Conservation (phyloP, 2,888 invertebrate species). For the Oxystoma pomonae region DNA sequence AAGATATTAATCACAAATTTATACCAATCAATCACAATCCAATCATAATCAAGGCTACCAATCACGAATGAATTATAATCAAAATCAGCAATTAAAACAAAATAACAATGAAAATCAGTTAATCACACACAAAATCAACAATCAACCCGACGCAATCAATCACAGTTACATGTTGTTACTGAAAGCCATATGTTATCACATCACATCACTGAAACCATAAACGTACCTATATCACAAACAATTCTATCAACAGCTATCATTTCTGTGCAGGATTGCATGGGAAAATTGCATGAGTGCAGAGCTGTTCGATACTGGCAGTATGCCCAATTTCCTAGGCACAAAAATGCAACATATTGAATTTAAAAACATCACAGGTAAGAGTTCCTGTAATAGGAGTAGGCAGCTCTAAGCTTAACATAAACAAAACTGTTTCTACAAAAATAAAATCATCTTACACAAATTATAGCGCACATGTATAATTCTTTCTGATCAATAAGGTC, state of each 20-base stretch:
- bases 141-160: too few relatives aligned
- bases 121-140: too few relatives aligned
- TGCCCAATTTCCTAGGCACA: not conserved
- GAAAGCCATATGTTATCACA: not conserved
- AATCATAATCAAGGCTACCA: too few relatives aligned
- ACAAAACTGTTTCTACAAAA: slow-evolving; percentile 1
- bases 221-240: not conserved
- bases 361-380: not conserved
- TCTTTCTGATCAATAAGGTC: not conserved
- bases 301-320: not conserved
- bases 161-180: not conserved
- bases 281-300: not conserved
- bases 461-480: slow-evolving; percentile 7
- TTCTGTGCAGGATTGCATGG: not conserved
- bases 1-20: too few relatives aligned
- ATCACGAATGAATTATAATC: too few relatives aligned
- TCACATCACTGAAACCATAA: not conserved
- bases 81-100: too few relatives aligned
- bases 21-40: too few relatives aligned
- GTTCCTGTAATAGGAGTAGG: slow-evolving; percentile 7
- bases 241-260: not conserved
- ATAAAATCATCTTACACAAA: not conserved
- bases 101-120: too few relatives aligned
- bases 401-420: slow-evolving; percentile 3
- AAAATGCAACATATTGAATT: not conserved